Evolutionary conservation across 2,888 invertebrate species (phyloP), one percentile per base, ranked within the genome.

Genomic region (Spialia ferax): DNA sequence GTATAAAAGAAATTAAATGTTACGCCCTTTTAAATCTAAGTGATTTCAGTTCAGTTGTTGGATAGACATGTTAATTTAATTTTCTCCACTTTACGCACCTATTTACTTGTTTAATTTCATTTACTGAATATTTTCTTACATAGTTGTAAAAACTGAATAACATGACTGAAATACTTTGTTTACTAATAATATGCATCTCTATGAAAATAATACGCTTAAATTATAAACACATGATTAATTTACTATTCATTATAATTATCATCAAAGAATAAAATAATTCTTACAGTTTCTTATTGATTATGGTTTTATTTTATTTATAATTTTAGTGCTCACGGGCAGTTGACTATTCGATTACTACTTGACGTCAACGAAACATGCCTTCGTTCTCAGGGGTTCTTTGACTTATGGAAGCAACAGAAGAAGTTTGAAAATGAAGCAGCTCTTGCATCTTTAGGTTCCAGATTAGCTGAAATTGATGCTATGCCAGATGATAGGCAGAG

Each of bases 351-450:
- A 81, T 96, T 97, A 82, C 94, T 99, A 73, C 94, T 99, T 77
- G 98, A 99, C 86, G 96, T 98, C 77, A 97, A 98, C 79, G 98
- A 99, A 90, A 98, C 98, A 81, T 97, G 97, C 81, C 95, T 99
- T 85, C 96, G 97, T 78, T 97, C 98, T 81, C 97, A 97, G 84
- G 97, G 98, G 72, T 99, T 99, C 86, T 96, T 97, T 77, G 99
- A 99, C 91, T 97, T 99, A 52, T 96, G 96, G 96, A 92, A 95
- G 70, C 90, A 96, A 93, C 98, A 98, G 93, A 99, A 99, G 85
- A 96, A 96, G 80, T 91, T 94, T 79, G 99, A 99, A 93, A 99
- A 99, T 85, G 96, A 96, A 75, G 94, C 95, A 66, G 98, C 99
- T 0, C 89, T 99, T 70, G 88, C 93, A 50, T 94, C 95, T 71